Percentiles rank a stretch among this genome's conserved stretches.
Conservation (phyloP, 2,113 vertebrate genomes). For the Tretioscincus oriximinensis region DNA sequence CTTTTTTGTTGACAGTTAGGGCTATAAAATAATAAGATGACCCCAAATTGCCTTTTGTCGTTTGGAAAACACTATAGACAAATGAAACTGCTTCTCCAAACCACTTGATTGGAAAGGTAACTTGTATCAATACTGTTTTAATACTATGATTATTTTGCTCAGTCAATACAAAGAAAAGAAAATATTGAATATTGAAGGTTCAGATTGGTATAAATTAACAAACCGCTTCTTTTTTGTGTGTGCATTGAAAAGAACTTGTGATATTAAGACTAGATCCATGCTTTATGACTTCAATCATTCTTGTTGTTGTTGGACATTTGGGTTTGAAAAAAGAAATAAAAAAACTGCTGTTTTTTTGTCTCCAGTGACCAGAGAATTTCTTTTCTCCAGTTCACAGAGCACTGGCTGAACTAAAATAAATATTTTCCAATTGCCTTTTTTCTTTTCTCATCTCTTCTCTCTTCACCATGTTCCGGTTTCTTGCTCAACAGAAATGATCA, state of each 20-base stretch:
- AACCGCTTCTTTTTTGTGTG: background rate
- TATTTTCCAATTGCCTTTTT: constrained; percentile 28
- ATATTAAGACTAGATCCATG: constrained; percentile 21
- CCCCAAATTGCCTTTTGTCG: too few species aligned
- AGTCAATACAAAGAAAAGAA: background rate
- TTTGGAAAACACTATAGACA: too few species aligned
- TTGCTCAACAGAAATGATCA: constrained; percentile 33
- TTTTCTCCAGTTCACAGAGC: constrained; percentile 19
- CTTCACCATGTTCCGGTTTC: background rate
- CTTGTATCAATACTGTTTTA: too few species aligned
- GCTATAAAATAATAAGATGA: too few species aligned
- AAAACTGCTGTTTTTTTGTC: constrained; percentile 7
- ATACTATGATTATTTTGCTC: too few species aligned
- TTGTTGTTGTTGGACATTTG: constrained; percentile 9
- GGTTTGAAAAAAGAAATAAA: background rate
- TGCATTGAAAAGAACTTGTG: constrained; percentile 22
- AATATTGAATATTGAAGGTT: background rate
- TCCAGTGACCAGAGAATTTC: constrained; percentile 23
- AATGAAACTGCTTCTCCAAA: too few species aligned
- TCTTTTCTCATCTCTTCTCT: too few species aligned
- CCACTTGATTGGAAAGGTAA: too few species aligned
- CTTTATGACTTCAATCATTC: constrained; percentile 27
- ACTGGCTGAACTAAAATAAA: constrained; percentile 19
- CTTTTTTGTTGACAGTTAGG: too few species aligned
- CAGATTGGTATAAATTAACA: background rate